phyloP scores from a whole-genome alignment of 2,888 invertebrate species.

The Vesta saturnalis region DNA sequence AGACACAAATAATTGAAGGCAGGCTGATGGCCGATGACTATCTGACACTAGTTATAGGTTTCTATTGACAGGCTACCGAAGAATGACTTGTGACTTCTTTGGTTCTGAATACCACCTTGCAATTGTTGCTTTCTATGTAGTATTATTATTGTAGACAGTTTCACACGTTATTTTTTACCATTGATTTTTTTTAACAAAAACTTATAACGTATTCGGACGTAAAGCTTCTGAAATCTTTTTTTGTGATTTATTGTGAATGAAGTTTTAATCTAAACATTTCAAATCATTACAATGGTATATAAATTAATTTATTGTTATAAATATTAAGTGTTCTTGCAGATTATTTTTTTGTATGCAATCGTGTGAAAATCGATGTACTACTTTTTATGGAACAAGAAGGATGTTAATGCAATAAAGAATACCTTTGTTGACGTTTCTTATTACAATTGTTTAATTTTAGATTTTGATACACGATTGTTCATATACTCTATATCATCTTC shows the following conservation, averaged over 20 bases:
- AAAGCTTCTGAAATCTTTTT: neutral
- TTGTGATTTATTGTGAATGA: conserved; percentile 1
- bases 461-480: too few species aligned
- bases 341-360: neutral
- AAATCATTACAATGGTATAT: too few species aligned
- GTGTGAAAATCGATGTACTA: neutral
- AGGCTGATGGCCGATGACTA: conserved; percentile 52
- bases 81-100: conserved; percentile 48
- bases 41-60: conserved; percentile 56
- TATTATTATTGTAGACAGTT: conserved; percentile 10
- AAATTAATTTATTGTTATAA: conserved; percentile 1
- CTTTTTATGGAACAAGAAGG: too few species aligned
- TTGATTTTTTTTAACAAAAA: neutral
- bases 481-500: too few species aligned
- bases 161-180: conserved; percentile 3
- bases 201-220: neutral
- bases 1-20: conserved; percentile 50
- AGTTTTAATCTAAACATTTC: neutral
- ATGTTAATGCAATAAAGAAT: too few species aligned
- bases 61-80: conserved; percentile 51
- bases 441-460: too few species aligned
- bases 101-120: conserved; percentile 38
- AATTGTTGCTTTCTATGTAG: conserved; percentile 12
- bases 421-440: too few species aligned
- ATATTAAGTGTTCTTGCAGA: neutral